Percentiles rank a stretch among this genome's conserved stretches.
Evolutionary conservation across 2,888 invertebrate species (phyloP).

Genomic region (Lasioglossum marginatum): DNA sequence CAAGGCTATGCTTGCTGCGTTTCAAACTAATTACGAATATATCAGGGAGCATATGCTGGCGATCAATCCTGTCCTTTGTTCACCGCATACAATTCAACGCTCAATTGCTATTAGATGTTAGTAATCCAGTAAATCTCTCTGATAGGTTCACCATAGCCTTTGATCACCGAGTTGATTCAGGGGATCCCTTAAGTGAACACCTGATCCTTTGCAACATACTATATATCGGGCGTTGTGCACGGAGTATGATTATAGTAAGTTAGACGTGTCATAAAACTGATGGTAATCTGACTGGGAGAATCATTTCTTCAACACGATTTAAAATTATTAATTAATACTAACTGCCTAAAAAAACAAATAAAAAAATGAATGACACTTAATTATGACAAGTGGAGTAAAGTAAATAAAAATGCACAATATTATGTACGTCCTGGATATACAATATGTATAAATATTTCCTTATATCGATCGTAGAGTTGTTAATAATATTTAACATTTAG

Average conservation of each 20-base stretch:
- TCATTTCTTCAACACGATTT: background rate
- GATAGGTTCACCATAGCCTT: constrained; percentile 60
- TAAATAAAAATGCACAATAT: background rate
- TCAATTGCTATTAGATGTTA: constrained; percentile 63
- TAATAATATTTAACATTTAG: no score
- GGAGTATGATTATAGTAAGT: background rate
- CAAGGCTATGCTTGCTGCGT: constrained; percentile 17
- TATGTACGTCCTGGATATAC: no score
- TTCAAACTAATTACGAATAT: constrained; percentile 52
- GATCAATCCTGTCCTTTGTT: constrained; percentile 61
- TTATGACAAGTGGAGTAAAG: background rate
- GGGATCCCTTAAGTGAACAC: constrained; percentile 61
- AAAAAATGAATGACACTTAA: background rate
- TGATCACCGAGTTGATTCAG: constrained; percentile 57
- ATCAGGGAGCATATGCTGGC: constrained; percentile 39
- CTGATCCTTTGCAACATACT: constrained; percentile 51
- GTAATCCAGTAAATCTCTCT: constrained; percentile 60
- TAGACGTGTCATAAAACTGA: constrained; percentile 4
- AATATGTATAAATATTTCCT: no score
- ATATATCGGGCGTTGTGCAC: background rate
- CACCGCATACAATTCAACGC: constrained; percentile 55
- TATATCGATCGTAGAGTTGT: no score
- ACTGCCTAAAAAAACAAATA: no score
- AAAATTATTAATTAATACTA: no score
- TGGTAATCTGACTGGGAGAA: background rate